A percentile compares a stretch with the other conserved stretches of the same genome.
These are phyloP conservation scores for Tapirus indicus DNA, from an alignment of 2,797 vertebrate genomes.

Conservation along the genomic window DNA sequence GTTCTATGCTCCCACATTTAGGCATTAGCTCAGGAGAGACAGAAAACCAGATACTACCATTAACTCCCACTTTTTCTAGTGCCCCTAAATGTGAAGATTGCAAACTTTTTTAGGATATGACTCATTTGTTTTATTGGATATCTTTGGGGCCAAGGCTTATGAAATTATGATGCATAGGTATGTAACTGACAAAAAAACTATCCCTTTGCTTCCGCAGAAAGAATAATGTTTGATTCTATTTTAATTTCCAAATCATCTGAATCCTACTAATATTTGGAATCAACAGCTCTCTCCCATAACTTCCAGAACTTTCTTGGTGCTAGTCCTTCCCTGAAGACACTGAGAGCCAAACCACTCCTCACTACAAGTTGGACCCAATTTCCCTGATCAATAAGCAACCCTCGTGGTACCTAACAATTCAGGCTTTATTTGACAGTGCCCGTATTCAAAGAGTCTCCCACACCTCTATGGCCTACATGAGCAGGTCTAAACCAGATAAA, in stretches of 20 bases:
- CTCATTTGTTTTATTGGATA: not conserved
- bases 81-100: not conserved
- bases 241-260: conserved; percentile 23
- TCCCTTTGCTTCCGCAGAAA: not conserved
- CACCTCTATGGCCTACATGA: not conserved
- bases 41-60: not conserved
- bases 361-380: not conserved
- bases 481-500: not conserved
- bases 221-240: not conserved
- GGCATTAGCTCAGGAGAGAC: not conserved
- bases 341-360: not conserved
- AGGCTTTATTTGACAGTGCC: not conserved
- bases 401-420: not conserved
- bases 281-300: not conserved
- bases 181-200: not conserved
- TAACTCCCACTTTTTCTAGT: not conserved
- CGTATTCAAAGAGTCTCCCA: not conserved
- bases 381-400: not conserved
- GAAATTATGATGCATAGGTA: not conserved
- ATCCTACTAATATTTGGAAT: conserved; percentile 20
- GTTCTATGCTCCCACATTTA: not conserved
- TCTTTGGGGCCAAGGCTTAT: not conserved
- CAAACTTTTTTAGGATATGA: not conserved
- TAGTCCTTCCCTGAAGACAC: not conserved
- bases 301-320: not conserved